phyloP scores from a whole-genome alignment of 2,797 vertebrate genomes.

The Ciconia nigra region DNA sequence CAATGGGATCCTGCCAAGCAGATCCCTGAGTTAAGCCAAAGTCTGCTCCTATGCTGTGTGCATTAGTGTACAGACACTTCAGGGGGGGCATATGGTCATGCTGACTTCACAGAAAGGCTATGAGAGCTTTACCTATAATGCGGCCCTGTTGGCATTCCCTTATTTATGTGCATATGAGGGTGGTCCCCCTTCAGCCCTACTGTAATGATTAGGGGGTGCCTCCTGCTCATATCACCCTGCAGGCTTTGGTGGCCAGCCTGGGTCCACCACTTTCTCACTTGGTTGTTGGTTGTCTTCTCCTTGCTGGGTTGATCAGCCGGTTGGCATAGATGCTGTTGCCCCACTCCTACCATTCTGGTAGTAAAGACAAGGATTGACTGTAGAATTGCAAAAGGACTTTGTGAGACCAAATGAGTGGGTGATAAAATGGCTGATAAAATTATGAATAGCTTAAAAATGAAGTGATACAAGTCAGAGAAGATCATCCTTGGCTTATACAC shows the following conservation, averaged over 20 bases:
- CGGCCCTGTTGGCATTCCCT: not conserved
- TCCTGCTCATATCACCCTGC: not conserved
- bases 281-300: not conserved
- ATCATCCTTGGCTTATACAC: not conserved
- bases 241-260: not conserved
- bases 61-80: not conserved
- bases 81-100: too few species aligned
- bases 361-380: not conserved
- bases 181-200: not conserved
- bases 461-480: not conserved
- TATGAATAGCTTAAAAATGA: not conserved
- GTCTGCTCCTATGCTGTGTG: not conserved
- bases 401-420: fast-evolving
- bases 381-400: not conserved
- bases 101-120: not conserved
- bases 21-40: not conserved
- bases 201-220: not conserved
- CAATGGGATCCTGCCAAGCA: not conserved
- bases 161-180: not conserved
- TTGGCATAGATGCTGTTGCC: not conserved
- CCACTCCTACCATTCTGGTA: not conserved
- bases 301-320: not conserved
- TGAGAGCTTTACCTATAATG: not conserved
- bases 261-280: not conserved
- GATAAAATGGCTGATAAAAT: not conserved